A percentile compares a stretch with the other conserved stretches of the same genome.
Evolutionary conservation across 2,797 vertebrate species (phyloP).

Genomic region (Erpetoichthys calabaricus): DNA sequence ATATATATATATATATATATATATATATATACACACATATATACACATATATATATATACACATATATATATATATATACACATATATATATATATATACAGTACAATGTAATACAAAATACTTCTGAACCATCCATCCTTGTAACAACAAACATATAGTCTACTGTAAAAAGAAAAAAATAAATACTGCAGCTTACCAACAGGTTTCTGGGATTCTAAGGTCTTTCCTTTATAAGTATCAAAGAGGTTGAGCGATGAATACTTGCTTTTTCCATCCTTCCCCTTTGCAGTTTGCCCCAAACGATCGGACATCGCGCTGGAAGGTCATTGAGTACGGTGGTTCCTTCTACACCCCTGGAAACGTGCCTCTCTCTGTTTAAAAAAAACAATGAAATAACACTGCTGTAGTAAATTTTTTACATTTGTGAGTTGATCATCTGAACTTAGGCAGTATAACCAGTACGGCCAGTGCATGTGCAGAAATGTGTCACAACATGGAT

Average conservation of each 20-base stretch:
- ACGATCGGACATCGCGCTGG: constrained; percentile 98
- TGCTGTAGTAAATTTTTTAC: background rate
- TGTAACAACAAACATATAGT: too few relatives aligned
- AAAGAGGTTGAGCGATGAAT: constrained; percentile 97
- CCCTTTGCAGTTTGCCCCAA: constrained; percentile 98
- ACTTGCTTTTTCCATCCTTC: constrained; percentile 97
- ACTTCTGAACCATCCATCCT: too few relatives aligned
- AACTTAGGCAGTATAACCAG: constrained; percentile 11
- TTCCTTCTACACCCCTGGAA: constrained; percentile 62
- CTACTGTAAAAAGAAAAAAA: too few relatives aligned
- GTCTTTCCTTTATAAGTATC: constrained; percentile 97
- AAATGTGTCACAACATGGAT: constrained; percentile 3
- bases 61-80: too few relatives aligned
- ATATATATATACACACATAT: too few relatives aligned
- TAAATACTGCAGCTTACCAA: constrained; percentile 59
- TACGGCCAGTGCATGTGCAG: constrained; percentile 13
- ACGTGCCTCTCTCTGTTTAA: constrained; percentile 39
- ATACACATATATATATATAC: too few relatives aligned
- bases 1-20: too few relatives aligned
- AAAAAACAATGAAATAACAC: background rate
- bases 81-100: too few relatives aligned
- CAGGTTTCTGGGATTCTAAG: constrained; percentile 93
- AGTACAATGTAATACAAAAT: too few relatives aligned
- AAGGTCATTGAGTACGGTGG: constrained; percentile 97
- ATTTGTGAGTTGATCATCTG: constrained; percentile 12